phyloP scores from a whole-genome alignment of 2,888 invertebrate species.

The Machimus rusticus region DNA sequence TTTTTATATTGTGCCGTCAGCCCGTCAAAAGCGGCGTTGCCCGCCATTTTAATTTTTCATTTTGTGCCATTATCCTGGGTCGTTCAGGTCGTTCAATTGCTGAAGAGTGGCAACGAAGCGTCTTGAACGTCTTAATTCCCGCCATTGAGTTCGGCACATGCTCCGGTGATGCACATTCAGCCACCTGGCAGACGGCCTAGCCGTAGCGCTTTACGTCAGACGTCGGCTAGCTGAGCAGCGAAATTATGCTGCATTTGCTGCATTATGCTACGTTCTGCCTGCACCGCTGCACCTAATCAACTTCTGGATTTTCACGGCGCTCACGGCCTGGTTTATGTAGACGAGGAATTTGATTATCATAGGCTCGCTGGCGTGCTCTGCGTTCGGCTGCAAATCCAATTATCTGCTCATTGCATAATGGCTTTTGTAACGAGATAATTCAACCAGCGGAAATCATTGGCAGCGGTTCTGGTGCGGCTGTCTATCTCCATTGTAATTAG shows the following conservation, averaged over 20 bases:
- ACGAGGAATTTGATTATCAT: conserved; percentile 12
- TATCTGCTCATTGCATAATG: conserved; percentile 22
- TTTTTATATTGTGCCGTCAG: not conserved
- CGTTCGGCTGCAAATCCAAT: conserved; percentile 33
- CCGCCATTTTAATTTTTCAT: not conserved
- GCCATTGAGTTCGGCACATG: not conserved
- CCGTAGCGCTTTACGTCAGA: not conserved
- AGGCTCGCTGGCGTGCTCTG: not conserved
- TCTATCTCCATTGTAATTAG: not conserved
- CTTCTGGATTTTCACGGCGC: not conserved
- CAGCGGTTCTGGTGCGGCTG: not conserved
- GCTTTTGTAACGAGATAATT: conserved; percentile 30
- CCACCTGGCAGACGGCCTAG: not conserved
- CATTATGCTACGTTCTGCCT: not conserved
- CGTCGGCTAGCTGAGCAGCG: not conserved
- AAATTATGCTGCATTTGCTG: not conserved
- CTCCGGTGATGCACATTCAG: not conserved
- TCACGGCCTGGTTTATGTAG: not conserved
- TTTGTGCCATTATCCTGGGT: not conserved
- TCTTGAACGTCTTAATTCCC: not conserved
- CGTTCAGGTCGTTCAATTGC: not conserved
- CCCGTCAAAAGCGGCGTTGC: not conserved
- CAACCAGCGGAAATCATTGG: not conserved
- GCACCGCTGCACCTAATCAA: not conserved
- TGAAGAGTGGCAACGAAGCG: not conserved